These are phyloP conservation scores for Parasteatoda tepidariorum DNA, from an alignment of 1,140 invertebrate species.

Conservation along the genomic window DNA sequence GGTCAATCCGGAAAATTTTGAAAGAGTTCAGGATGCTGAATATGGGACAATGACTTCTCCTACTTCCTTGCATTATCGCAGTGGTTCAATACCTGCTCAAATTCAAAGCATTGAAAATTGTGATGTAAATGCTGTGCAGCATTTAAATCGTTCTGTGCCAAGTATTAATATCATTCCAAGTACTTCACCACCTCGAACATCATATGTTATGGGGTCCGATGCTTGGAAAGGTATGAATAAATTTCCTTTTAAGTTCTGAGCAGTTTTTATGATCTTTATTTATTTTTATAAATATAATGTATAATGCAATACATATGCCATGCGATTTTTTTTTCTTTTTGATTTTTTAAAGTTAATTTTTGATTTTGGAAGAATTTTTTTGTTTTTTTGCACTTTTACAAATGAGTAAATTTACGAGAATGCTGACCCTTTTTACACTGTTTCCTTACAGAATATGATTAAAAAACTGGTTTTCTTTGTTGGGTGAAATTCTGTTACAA, in stretches of 20 bases:
- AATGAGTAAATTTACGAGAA: no score
- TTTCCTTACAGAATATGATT: not conserved
- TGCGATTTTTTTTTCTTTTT: conserved; percentile 42
- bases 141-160: conserved; percentile 50
- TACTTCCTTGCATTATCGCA: conserved; percentile 16
- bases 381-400: no score
- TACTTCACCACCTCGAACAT: conserved; percentile 28
- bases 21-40: conserved; percentile 42
- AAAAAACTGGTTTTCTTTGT: not conserved
- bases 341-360: not conserved
- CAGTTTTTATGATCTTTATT: not conserved
- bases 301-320: conserved; percentile 38
- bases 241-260: not conserved
- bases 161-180: conserved; percentile 56
- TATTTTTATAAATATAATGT: not conserved
- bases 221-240: conserved; percentile 30
- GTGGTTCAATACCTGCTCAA: conserved; percentile 46
- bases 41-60: conserved; percentile 26
- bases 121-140: not conserved
- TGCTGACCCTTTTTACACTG: not conserved
- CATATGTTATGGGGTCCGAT: conserved; percentile 1
- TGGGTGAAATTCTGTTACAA: not conserved
- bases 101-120: conserved; percentile 34
- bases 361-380: not conserved
- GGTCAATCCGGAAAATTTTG: conserved; percentile 8